Base-by-base conservation (phyloP, 1,140 invertebrate genomes). In the Zaprionus davidi region DNA sequence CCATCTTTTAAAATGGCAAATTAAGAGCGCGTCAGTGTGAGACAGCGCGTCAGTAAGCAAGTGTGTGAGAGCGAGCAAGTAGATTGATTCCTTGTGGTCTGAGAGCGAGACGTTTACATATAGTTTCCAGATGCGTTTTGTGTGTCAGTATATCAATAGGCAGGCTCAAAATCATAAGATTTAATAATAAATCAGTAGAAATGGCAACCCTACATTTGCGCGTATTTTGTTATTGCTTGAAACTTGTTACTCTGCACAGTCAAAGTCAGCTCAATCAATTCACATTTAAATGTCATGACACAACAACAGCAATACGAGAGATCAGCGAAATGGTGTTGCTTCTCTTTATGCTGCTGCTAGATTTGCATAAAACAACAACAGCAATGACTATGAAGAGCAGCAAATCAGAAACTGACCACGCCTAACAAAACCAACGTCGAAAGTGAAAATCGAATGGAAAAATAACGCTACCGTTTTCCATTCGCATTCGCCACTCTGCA, bases 381-480 rank as follows among this genome's bases (percentile, higher is more conserved):
- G 57, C 69, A 84, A 81, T 73, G 74, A 72, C 71, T 71, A 78
- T 65, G n/a, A 7, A 64, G 80, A 31, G 74, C 63, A 67, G 71
- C 71, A 82, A 76, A 90, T 72, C 81, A 81, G 76, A 78, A 36
- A 56, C 31, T 36, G 79, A 38, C 63, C 75, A 78, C 78, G 59
- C 80, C 80, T 67, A 68, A 53, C 13, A 24, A 62, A 38, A 46
- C 41, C 38, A 69, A 22, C 5, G 72, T 72, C 69, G 81, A 87
- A 90, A 90, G 84, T 90, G 78, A 84, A 88, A 88, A 81, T 90
- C 81, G 79, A 81, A 84, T 80, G 41, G 75, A 68, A 68, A 87
- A 87, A 76, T 72, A 46, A 17, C 41, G 85, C 81, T 88, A 79
- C 81, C 69, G 84, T 90, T 34, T 11, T 9, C 31, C 9, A 85